phyloP scores from a whole-genome alignment of 2,888 invertebrate species.

The Drosophila kuntzei region DNA sequence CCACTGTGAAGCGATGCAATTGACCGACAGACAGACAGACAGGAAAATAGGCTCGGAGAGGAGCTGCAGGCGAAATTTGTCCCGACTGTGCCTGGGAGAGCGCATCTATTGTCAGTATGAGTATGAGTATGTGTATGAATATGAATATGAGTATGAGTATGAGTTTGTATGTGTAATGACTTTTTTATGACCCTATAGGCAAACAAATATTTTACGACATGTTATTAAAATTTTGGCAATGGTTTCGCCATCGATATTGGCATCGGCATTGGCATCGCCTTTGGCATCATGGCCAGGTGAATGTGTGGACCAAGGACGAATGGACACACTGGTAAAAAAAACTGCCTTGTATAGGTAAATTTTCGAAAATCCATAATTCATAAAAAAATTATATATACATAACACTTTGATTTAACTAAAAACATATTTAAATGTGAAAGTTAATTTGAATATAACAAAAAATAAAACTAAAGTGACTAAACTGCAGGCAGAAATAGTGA shows the following conservation, averaged over 20 bases:
- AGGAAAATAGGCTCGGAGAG: background rate
- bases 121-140: background rate
- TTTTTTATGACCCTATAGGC: slow-evolving; percentile 78
- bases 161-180: slow-evolving; percentile 68
- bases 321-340: background rate
- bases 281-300: slow-evolving; percentile 31
- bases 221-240: slow-evolving; percentile 80
- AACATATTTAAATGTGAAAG: too few species aligned
- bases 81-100: slow-evolving; percentile 1
- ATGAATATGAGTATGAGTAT: background rate
- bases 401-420: too few species aligned
- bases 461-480: too few species aligned
- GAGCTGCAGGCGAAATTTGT: slow-evolving; percentile 21
- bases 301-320: slow-evolving; percentile 18
- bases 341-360: background rate
- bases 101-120: slow-evolving; percentile 42
- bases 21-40: slow-evolving; percentile 37
- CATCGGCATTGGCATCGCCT: slow-evolving; percentile 10
- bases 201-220: slow-evolving; percentile 77
- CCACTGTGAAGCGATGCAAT: slow-evolving; percentile 5
- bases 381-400: too few species aligned
- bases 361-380: background rate
- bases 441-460: too few species aligned
- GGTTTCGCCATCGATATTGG: slow-evolving; percentile 36
- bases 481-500: too few species aligned